Evolutionary conservation across 2,888 invertebrate genomes (phyloP).

Genomic region (Orchesellides sinensis): DNA sequence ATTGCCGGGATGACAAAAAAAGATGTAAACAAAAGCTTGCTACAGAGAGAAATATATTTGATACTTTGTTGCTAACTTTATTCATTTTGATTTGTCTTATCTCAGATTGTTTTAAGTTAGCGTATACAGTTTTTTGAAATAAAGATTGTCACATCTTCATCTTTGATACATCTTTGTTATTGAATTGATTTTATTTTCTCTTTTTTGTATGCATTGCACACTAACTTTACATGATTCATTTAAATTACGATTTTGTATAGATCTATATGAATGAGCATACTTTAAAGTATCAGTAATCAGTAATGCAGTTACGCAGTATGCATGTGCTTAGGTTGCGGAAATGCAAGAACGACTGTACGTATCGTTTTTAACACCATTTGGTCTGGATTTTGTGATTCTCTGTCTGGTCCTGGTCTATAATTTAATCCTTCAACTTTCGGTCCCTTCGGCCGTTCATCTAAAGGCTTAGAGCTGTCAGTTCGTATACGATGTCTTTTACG

Average conservation of each 20-base stretch:
- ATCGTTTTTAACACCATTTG: background rate
- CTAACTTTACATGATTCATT: background rate
- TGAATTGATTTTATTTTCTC: background rate
- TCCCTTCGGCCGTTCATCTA: background rate
- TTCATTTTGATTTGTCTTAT: conserved; percentile 72
- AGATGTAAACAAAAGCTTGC: background rate
- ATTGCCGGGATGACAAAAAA: conserved; percentile 44
- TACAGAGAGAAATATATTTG: background rate
- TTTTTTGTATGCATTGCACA: background rate
- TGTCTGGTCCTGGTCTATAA: background rate
- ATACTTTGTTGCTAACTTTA: background rate
- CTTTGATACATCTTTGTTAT: background rate
- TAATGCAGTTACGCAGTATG: background rate
- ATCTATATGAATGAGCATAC: background rate
- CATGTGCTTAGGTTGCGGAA: conserved; percentile 14
- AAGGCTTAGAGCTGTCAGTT: background rate
- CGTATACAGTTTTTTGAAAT: conserved; percentile 42
- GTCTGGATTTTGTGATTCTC: background rate
- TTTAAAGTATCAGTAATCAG: background rate
- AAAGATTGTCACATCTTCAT: conserved; percentile 55
- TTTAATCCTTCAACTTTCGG: conserved; percentile 17
- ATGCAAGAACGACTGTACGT: conserved; percentile 13
- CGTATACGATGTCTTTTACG: background rate
- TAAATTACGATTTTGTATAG: background rate
- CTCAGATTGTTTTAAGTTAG: conserved; percentile 55